Percentiles rank a stretch among this genome's conserved stretches.
phyloP scores from a whole-genome alignment of 1,140 invertebrate genomes.

The Hyphantria cunea region DNA sequence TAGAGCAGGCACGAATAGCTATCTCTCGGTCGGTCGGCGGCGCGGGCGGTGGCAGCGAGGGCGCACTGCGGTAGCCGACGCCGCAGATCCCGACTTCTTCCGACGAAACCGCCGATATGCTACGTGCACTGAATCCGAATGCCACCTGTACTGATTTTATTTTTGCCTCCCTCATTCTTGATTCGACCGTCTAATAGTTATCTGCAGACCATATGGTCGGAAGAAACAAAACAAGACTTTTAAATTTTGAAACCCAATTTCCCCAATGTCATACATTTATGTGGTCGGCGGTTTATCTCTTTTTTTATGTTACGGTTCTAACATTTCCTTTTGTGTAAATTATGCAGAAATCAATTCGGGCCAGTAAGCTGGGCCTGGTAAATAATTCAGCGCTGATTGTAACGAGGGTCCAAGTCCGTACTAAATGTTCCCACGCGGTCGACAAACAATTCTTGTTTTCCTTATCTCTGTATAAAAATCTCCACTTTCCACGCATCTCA shows the following conservation, averaged over 20 bases:
- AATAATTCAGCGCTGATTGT: constrained; percentile 70
- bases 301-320: constrained; percentile 44
- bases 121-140: constrained; percentile 75
- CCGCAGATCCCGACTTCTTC: constrained; percentile 50
- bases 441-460: constrained; percentile 52
- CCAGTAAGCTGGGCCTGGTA: constrained; percentile 57
- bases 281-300: constrained; percentile 36
- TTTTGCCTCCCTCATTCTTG: constrained; percentile 69
- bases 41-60: constrained; percentile 6
- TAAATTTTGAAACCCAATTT: constrained; percentile 35
- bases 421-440: constrained; percentile 57
- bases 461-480: constrained; percentile 58
- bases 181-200: constrained; percentile 75
- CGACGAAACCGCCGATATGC: constrained; percentile 64
- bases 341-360: constrained; percentile 69
- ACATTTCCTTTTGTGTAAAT: constrained; percentile 58
- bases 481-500: constrained; percentile 45
- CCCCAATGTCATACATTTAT: constrained; percentile 23
- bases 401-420: constrained; percentile 61
- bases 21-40: constrained; percentile 46
- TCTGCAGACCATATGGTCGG: constrained; percentile 24
- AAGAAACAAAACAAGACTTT: constrained; percentile 5
- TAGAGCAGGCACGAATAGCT: constrained; percentile 63
- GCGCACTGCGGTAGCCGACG: constrained; percentile 66
- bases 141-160: constrained; percentile 76